Evolutionary conservation across 2,888 invertebrate species (phyloP).

Genomic region (Diadegma fenestrale): DNA sequence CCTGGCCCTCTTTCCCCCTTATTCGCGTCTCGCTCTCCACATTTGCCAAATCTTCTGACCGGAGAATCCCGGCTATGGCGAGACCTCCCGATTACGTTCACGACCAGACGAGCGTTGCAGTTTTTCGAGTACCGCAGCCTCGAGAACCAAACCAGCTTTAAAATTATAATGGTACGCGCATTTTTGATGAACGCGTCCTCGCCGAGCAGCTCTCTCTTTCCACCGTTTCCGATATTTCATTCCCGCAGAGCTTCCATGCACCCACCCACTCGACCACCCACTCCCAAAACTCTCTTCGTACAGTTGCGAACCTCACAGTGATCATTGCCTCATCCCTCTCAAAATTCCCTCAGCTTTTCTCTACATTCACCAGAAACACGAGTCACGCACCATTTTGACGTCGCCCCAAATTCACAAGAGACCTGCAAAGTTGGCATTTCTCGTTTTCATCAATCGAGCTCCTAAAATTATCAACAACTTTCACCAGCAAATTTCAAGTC

Average conservation of each 20-base stretch:
- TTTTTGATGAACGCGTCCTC: constrained; percentile 84
- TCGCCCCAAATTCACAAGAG: neutral
- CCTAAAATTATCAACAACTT: neutral
- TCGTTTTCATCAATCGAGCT: neutral
- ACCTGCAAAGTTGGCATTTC: neutral
- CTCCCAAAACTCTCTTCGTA: constrained; percentile 59
- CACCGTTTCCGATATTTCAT: constrained; percentile 76
- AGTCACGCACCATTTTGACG: constrained; percentile 50
- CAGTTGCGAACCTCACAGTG: constrained; percentile 63
- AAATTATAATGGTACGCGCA: constrained; percentile 85
- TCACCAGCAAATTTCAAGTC: neutral
- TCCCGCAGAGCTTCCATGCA: constrained; percentile 67
- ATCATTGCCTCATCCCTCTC: constrained; percentile 58
- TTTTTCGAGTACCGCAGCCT: constrained; percentile 54
- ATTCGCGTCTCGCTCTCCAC: constrained; percentile 64
- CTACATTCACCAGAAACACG: constrained; percentile 53
- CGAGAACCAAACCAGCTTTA: constrained; percentile 83
- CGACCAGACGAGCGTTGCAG: constrained; percentile 67
- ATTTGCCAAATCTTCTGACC: constrained; percentile 53
- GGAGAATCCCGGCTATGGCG: constrained; percentile 71
- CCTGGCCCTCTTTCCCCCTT: constrained; percentile 62
- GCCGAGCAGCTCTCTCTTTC: constrained; percentile 67
- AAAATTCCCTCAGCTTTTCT: constrained; percentile 51
- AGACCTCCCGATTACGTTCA: constrained; percentile 51
- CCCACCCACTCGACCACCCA: constrained; percentile 37